These are phyloP conservation scores for Echinarachnius parma DNA, from an alignment of 53 echinoderm and acorn worm genomes.

Conservation along the genomic window DNA sequence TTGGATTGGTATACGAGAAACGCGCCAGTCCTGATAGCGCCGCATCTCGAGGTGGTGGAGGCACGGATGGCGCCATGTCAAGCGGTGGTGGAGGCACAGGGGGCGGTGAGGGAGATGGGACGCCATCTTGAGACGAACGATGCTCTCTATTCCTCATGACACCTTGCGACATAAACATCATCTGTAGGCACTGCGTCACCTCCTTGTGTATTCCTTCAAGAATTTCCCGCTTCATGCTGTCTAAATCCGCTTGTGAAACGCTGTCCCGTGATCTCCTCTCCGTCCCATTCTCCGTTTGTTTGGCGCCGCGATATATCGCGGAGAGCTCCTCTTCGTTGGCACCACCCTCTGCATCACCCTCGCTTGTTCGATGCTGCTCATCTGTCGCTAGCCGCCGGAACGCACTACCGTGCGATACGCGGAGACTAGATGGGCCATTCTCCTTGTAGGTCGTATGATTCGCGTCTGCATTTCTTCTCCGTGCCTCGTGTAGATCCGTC, in stretches of 20 bases:
- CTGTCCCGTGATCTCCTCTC: too few relatives aligned
- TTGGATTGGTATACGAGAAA: constrained; percentile 23
- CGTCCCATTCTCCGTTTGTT: too few relatives aligned
- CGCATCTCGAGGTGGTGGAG: too few relatives aligned
- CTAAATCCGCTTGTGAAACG: constrained; percentile 58
- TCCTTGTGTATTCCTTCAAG: constrained; percentile 51
- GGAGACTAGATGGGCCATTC: too few relatives aligned
- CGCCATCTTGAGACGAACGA: constrained; percentile 6
- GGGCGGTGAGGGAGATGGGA: constrained; percentile 18
- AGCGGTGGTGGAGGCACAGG: constrained; percentile 40
- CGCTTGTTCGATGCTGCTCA: too few relatives aligned
- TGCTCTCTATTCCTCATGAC: background rate
- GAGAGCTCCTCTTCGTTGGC: too few relatives aligned
- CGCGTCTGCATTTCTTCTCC: too few relatives aligned
- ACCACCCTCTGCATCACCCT: too few relatives aligned
- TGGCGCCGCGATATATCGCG: too few relatives aligned
- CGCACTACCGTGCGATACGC: constrained; percentile 10
- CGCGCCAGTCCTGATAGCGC: too few relatives aligned
- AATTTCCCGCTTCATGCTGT: constrained; percentile 62
- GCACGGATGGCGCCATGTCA: constrained; percentile 1
- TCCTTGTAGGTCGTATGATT: too few relatives aligned
- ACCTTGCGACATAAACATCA: background rate
- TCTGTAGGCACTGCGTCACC: constrained; percentile 33
- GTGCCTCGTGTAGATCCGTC: too few relatives aligned
- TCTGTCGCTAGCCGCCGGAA: constrained; percentile 10